A percentile compares a stretch with the other conserved stretches of the same genome.
These are phyloP conservation scores for Semaprochilodus insignis DNA, from an alignment of 2,797 vertebrate species.

Conservation along the genomic window DNA sequence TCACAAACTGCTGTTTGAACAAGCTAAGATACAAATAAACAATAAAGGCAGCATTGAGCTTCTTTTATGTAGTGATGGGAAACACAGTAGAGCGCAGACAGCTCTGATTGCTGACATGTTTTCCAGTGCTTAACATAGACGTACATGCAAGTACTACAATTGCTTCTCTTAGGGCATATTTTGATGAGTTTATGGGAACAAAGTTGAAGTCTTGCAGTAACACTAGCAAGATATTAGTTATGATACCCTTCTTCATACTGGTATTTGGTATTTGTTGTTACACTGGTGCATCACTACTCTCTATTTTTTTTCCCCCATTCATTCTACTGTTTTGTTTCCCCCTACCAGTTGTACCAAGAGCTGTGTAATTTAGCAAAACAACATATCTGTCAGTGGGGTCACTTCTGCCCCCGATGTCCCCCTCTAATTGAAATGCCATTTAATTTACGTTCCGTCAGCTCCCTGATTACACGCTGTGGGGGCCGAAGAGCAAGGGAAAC, in stretches of 20 bases:
- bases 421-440: slow-evolving; percentile 54
- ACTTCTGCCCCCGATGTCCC: slow-evolving; percentile 26
- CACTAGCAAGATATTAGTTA: too few species aligned
- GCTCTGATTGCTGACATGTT: not conserved
- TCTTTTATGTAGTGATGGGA: not conserved
- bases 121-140: not conserved
- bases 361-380: slow-evolving; percentile 40
- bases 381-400: slow-evolving; percentile 28
- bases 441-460: slow-evolving; percentile 52
- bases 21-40: not conserved
- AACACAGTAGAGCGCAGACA: not conserved
- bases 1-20: not conserved
- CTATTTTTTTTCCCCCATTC: not conserved
- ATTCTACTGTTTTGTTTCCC: slow-evolving; percentile 17
- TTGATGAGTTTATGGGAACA: too few species aligned
- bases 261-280: not conserved
- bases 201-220: too few species aligned
- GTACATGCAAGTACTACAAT: not conserved
- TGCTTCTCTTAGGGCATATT: too few species aligned
- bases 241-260: not conserved
- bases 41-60: not conserved
- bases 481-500: slow-evolving; percentile 25
- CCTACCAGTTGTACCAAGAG: not conserved
- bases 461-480: slow-evolving; percentile 41
- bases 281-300: not conserved